phyloP scores from a whole-genome alignment of 2,888 invertebrate species.

The Leucophenga montana region DNA sequence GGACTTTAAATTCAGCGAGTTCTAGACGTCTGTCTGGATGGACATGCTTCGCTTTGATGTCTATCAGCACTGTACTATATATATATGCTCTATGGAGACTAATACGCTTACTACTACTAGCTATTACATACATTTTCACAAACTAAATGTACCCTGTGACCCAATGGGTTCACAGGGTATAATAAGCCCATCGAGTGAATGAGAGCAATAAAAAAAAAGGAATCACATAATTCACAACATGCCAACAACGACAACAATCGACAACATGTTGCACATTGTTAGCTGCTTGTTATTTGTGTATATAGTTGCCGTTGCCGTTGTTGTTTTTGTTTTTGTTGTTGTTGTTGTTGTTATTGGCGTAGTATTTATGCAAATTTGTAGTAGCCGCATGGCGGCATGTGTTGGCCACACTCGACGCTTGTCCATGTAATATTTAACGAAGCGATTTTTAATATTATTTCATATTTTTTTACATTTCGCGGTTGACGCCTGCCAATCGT shows the following conservation, averaged over 20 bases:
- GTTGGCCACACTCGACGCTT: constrained; percentile 1
- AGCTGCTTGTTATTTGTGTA: constrained; percentile 39
- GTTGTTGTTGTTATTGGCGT: constrained; percentile 49
- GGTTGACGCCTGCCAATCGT: no score
- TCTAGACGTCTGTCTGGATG: no score
- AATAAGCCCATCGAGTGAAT: constrained; percentile 50
- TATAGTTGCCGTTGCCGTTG: constrained; percentile 47
- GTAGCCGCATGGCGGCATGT: constrained; percentile 28
- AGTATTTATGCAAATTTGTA: constrained; percentile 64
- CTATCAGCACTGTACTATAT: no score
- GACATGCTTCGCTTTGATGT: no score
- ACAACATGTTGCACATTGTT: constrained; percentile 63
- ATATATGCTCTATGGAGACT: no score
- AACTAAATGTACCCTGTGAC: no score
- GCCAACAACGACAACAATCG: constrained; percentile 47
- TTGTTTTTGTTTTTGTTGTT: constrained; percentile 33
- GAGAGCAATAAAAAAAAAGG: constrained; percentile 41
- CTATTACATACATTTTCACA: no score
- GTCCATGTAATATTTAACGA: no score
- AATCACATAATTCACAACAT: constrained; percentile 64
- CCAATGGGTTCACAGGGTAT: constrained; percentile 38
- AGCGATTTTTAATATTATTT: neutral
- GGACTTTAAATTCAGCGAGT: no score
- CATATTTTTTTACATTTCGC: neutral
- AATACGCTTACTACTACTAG: no score